phyloP scores from a whole-genome alignment of 2,113 vertebrate species.

The Osmerus eperlanus region DNA sequence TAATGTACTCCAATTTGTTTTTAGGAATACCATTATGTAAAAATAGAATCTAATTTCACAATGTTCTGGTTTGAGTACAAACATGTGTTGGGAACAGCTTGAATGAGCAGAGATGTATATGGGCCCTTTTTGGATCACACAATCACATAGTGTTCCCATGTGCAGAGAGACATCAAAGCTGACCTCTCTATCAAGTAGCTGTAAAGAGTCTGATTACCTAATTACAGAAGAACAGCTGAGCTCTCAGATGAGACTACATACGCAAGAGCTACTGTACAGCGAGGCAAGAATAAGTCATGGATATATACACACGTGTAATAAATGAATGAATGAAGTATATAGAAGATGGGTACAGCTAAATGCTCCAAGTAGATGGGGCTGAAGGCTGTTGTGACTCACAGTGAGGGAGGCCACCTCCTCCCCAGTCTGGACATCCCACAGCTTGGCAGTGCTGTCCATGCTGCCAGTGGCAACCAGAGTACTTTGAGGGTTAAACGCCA shows the following conservation, averaged over 20 bases:
- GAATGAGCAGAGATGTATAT: too few species aligned
- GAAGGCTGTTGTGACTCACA: slow-evolving; percentile 62
- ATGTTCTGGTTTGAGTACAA: too few species aligned
- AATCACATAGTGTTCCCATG: slow-evolving; percentile 28
- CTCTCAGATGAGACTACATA: too few species aligned
- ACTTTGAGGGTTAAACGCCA: slow-evolving; percentile 93
- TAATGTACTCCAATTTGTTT: slow-evolving; percentile 10
- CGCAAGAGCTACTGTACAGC: too few species aligned
- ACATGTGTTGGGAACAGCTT: too few species aligned
- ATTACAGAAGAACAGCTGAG: slow-evolving; percentile 9
- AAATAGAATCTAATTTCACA: too few species aligned
- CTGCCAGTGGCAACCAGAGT: slow-evolving; percentile 92
- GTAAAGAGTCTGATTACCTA: neutral
- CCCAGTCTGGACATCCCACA: slow-evolving; percentile 89
- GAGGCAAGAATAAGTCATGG: too few species aligned
- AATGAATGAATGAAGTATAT: neutral
- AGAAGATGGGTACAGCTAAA: neutral
- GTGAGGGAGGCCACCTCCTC: slow-evolving; percentile 78
- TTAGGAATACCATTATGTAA: neutral
- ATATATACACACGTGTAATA: neutral
- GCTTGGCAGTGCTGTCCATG: slow-evolving; percentile 85
- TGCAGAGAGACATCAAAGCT: slow-evolving; percentile 14
- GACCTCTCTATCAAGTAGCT: slow-evolving; percentile 5
- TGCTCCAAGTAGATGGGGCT: neutral
- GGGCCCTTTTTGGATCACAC: neutral